phyloP scores from a whole-genome alignment of 2,113 vertebrate genomes.

The Laticauda laticaudata region DNA sequence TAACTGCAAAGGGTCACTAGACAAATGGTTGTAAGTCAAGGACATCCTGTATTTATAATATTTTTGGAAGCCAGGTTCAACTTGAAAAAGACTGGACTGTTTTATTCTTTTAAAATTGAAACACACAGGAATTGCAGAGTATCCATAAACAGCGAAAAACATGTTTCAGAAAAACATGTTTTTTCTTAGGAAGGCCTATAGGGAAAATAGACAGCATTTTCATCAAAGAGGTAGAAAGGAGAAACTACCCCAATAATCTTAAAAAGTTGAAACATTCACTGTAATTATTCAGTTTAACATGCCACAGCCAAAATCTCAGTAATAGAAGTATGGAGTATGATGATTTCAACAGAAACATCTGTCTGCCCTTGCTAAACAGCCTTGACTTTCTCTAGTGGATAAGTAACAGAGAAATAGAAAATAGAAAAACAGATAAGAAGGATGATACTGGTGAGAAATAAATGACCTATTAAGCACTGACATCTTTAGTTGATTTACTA shows the following conservation, averaged over 20 bases:
- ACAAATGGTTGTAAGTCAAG: neutral
- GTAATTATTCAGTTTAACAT: neutral
- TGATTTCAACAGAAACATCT: neutral
- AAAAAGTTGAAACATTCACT: neutral
- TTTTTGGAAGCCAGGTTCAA: neutral
- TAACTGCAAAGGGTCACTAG: neutral
- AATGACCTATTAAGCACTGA: neutral
- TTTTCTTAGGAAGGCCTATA: neutral
- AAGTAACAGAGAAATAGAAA: neutral
- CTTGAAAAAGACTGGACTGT: neutral
- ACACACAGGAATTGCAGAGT: neutral
- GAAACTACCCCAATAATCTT: neutral
- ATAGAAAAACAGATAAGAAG: neutral
- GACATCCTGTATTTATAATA: neutral
- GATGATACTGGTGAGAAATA: neutral
- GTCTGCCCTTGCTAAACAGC: neutral
- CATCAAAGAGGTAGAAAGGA: neutral
- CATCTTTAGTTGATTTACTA: neutral
- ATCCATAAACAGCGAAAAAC: neutral
- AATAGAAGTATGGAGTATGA: neutral
- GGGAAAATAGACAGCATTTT: neutral
- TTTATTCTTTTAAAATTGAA: neutral
- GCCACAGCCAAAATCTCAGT: neutral
- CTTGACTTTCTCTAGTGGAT: neutral
- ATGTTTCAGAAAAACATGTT: neutral